Conservation (phyloP, 2,113 vertebrate species). For the Echinops telfairi region DNA sequence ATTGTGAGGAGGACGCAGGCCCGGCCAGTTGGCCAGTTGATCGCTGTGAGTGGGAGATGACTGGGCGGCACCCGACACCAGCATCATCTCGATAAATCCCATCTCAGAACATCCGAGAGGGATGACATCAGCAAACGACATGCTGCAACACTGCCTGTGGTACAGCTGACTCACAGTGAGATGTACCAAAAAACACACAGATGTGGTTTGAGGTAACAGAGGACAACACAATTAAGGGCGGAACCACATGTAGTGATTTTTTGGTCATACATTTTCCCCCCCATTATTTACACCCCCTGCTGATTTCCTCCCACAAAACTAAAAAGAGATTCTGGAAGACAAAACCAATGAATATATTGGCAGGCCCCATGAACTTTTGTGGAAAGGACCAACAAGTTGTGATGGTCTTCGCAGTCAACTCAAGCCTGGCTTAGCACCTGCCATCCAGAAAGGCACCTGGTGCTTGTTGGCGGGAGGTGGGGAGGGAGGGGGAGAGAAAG, state of each 20-base stretch:
- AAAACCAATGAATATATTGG: not conserved
- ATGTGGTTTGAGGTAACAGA: no score
- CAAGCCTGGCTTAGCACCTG: accelerated
- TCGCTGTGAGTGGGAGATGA: no score
- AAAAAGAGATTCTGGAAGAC: not conserved
- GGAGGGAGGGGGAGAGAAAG: no score
- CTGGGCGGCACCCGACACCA: no score
- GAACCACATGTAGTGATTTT: not conserved
- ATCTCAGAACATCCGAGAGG: not conserved
- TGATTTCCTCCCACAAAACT: not conserved
- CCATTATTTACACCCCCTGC: no score
- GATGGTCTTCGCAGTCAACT: not conserved
- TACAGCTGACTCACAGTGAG: not conserved
- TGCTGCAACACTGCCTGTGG: not conserved
- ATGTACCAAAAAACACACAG: not conserved
- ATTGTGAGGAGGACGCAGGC: no score
- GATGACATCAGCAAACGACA: not conserved
- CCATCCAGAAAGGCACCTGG: not conserved
- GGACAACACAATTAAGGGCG: not conserved
- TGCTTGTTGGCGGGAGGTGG: no score
- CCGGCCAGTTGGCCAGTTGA: no score
- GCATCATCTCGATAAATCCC: not conserved
- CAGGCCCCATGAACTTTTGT: not conserved
- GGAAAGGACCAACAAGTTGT: not conserved
- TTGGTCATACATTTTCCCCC: no score